A percentile compares a stretch with the other conserved stretches of the same genome.
Evolutionary conservation across 2,888 invertebrate genomes (phyloP).

Genomic region (Tubiluchus corallicola): DNA sequence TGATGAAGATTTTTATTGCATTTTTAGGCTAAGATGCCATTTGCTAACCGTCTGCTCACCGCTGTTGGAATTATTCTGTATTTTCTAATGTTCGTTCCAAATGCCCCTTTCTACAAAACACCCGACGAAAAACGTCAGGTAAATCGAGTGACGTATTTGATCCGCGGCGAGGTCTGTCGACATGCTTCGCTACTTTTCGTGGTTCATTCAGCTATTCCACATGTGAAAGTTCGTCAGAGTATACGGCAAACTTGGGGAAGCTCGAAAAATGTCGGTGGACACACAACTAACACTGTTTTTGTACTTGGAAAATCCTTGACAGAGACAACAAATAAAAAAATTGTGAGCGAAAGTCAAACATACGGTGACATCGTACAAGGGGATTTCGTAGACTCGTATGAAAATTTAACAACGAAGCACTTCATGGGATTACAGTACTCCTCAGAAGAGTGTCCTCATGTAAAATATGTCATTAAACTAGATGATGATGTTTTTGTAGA

Average conservation of each 20-base stretch:
- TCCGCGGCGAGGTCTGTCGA: no score
- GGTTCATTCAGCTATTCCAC: neutral
- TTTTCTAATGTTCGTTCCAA: no score
- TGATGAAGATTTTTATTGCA: no score
- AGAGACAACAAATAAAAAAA: no score
- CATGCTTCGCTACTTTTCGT: neutral
- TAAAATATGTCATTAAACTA: neutral
- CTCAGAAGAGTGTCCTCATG: neutral
- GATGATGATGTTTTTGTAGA: constrained; percentile 1
- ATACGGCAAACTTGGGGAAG: neutral
- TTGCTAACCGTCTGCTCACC: no score
- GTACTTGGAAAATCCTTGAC: no score
- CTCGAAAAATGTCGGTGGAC: neutral
- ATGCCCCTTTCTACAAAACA: no score
- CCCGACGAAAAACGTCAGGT: no score
- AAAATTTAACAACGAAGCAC: neutral
- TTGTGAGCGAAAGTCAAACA: no score
- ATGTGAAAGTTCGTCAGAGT: neutral
- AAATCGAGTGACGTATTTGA: no score
- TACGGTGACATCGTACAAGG: neutral
- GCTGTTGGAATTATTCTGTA: no score
- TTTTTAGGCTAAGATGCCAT: no score
- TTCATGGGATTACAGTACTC: neutral
- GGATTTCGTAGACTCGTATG: neutral
- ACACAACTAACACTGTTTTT: neutral